Conservation (phyloP, 2,888 invertebrate species). For the Mechanitis mazaeus region DNA sequence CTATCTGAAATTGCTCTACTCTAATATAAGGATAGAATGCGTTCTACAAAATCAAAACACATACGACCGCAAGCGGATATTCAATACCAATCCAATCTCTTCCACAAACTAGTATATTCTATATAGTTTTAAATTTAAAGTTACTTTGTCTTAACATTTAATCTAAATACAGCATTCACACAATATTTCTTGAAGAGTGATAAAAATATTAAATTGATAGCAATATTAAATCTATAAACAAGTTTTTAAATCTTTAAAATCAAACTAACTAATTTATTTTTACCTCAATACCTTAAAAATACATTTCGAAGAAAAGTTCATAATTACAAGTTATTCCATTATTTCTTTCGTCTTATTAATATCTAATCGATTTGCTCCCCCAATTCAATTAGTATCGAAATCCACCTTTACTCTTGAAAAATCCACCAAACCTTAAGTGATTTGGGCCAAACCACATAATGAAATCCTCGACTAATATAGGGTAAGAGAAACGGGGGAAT, state of each 20-base stretch:
- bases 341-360: constrained; percentile 19
- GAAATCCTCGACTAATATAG: constrained; percentile 35
- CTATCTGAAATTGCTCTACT: constrained; percentile 28
- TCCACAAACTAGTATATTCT: constrained; percentile 10
- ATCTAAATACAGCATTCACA: not conserved
- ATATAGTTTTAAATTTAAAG: not conserved
- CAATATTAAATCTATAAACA: too few species aligned
- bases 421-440: constrained; percentile 61
- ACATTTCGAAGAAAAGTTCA: too few species aligned
- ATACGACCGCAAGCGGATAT: constrained; percentile 26
- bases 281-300: too few species aligned
- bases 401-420: constrained; percentile 64
- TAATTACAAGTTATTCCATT: constrained; percentile 16
- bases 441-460: constrained; percentile 60
- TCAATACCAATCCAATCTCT: constrained; percentile 20
- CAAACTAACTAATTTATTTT: too few species aligned
- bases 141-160: not conserved
- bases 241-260: too few species aligned
- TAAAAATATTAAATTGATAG: too few species aligned
- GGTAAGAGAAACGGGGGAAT: constrained; percentile 27
- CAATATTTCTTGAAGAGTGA: too few species aligned
- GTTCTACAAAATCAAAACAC: constrained; percentile 32
- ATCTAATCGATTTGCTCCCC: constrained; percentile 57
- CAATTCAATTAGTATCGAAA: constrained; percentile 65
- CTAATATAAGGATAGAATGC: constrained; percentile 26